Base-by-base conservation (phyloP, 2,888 invertebrate species). In the Apocheima hispidaria region DNA sequence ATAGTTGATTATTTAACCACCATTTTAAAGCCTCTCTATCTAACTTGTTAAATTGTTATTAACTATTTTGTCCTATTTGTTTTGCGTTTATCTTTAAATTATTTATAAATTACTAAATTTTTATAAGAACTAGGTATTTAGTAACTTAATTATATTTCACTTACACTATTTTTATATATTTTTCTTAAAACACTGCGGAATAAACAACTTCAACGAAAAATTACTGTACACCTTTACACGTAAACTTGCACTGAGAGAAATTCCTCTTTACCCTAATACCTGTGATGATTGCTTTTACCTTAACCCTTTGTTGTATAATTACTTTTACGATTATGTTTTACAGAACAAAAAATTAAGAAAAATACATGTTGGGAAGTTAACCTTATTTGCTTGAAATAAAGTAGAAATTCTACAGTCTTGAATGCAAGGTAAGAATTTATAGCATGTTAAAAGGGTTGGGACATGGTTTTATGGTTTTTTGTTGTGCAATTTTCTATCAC, bases 381-480 rank as follows among this genome's bases (percentile, higher is more conserved):
- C 71, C 71, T 63, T 74, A 69, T 53, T 1, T 0, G 0, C 9
- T 52, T 7, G 2, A 0, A 0, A 61, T 75, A 82, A 48, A 69
- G 79, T 74, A 60, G 51, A 72, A 65, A 69, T 65, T 79, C 6
- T n/a, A 6, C 4, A 62, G 65, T 43, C 52, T 64, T 68, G 60
- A 65, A 70, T 68, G 68, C 71, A 79, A 74, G 82, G 84, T 84
- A 83, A 83, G 82, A 83, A 88, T 90, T 88, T 90, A 90, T 89
- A 84, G 72, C 86, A 88, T 88, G 86, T 89, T 80, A 80, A 91
- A 91, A 91, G 92, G 91, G 90, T 90, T 91, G 84, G 72, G 81
- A 81, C 83, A 90, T 89, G 86, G 87, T 86, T 91, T 91, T 91
- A 92, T 90, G 89, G 86, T 79, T 78, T 61, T 78, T 80, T 79